Conservation (phyloP, 2,113 vertebrate genomes). For the Pachyramphus minor region DNA sequence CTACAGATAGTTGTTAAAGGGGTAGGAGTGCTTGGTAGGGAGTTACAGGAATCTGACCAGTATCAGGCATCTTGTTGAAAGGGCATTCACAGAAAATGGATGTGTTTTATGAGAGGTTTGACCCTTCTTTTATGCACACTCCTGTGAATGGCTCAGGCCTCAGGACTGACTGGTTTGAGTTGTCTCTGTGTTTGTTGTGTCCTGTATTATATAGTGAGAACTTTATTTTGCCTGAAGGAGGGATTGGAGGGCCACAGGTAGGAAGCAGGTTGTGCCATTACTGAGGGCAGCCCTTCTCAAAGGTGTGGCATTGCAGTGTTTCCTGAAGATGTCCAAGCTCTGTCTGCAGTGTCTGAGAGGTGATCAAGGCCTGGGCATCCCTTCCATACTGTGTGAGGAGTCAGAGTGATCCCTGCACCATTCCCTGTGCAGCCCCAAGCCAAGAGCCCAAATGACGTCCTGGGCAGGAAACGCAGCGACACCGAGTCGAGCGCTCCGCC, state of each 20-base stretch:
- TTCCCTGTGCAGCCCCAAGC: neutral
- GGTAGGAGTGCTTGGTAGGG: neutral
- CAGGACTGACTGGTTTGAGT: neutral
- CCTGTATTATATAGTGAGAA: neutral
- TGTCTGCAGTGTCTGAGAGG: neutral
- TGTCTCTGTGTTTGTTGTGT: neutral
- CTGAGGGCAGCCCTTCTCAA: neutral
- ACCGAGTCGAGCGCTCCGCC: fast-evolving
- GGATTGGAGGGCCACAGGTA: neutral
- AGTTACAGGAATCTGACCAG: neutral
- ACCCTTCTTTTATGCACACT: neutral
- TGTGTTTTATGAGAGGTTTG: neutral
- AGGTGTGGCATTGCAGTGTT: neutral
- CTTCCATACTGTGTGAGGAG: neutral
- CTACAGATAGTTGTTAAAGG: neutral
- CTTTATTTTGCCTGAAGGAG: neutral
- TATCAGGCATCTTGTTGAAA: neutral
- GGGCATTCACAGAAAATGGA: neutral
- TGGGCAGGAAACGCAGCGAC: neutral
- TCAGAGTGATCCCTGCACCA: neutral
- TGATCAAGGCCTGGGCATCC: neutral
- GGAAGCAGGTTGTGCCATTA: neutral
- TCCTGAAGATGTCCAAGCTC: neutral
- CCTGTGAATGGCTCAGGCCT: neutral
- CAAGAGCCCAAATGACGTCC: neutral